Evolutionary conservation across 2,113 vertebrate genomes (phyloP), one percentile per base, ranked within the genome.

Genomic region (Rafetus swinhoei): DNA sequence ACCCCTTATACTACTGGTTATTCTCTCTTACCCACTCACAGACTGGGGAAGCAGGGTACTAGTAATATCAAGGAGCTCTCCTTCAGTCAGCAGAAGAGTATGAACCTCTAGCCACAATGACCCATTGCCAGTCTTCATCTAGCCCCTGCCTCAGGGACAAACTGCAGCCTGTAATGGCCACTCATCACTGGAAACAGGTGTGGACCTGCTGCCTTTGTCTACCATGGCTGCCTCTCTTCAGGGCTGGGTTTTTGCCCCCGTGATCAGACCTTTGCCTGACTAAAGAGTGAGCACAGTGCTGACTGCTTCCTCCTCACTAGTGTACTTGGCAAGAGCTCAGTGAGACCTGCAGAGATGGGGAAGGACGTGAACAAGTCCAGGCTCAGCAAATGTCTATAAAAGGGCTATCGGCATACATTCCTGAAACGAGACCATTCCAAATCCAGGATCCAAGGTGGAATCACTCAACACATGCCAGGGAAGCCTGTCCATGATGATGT

Each of bases 261-360:
- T 39, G 87, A 86, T 87, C 52, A 90, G 84, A 88, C 56, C 9
- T 89, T 91, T 93, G 82, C 84, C 76, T 11, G 2, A 90, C 86
- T 93, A 89, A 93, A 89, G 79, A 89, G 74, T 82, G 89, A 80
- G 50, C 3, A 53, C 81, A 90, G 15, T 27, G 65, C 18, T 85
- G 29, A 35, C 16, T 0, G 7, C 45, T 91, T 76, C 65, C 62
- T n/a, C 1, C 86, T 69, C 22, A 8, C 9, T 4, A 52, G 39
- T 57, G 88, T 19, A 81, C 60, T 9, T 84, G n/a, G 13, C 24
- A n/a, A 94, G 52, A 89, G 32, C 77, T 92, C 81, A 81, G 52
- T 82, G 57, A 83, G 80, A 53, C 7, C 85, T 91, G 84, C 1
- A 35, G n/a, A 39, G 74, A 54, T 52, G 1, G 79, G 24, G 93